Conservation (phyloP, 2,888 invertebrate genomes). For the Tetragonisca angustula region DNA sequence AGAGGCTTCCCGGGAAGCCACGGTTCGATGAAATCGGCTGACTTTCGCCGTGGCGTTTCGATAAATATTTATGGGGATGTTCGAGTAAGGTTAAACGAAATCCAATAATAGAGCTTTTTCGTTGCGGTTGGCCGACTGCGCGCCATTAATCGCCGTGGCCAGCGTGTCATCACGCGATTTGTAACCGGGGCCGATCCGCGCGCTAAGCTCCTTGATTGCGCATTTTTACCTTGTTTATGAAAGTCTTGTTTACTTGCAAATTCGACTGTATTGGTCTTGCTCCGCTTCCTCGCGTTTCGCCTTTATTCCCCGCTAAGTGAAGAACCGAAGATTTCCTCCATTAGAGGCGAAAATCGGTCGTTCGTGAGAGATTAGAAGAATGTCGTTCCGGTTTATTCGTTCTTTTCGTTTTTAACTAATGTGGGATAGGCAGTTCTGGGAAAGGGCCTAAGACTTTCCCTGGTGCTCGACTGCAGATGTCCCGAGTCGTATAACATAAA, state of each 20-base stretch:
- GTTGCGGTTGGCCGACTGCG: constrained; percentile 45
- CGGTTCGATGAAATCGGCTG: constrained; percentile 39
- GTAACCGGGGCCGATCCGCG: constrained; percentile 3
- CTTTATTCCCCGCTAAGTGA: neutral
- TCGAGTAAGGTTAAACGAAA: constrained; percentile 67
- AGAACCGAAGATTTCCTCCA: constrained; percentile 29
- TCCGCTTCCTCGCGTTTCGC: too few relatives aligned
- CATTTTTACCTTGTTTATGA: constrained; percentile 28
- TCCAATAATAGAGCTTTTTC: constrained; percentile 64
- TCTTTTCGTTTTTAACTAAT: too few relatives aligned
- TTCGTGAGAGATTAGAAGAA: neutral
- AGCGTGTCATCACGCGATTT: constrained; percentile 42
- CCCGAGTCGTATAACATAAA: too few relatives aligned
- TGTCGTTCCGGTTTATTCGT: neutral
- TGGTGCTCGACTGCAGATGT: too few relatives aligned
- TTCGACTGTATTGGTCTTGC: neutral
- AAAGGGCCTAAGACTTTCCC: too few relatives aligned
- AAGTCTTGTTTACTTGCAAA: constrained; percentile 45
- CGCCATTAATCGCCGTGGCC: constrained; percentile 53
- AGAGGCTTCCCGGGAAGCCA: constrained; percentile 19
- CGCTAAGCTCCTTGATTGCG: constrained; percentile 4
- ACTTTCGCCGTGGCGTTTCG: constrained; percentile 33
- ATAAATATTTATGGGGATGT: constrained; percentile 70
- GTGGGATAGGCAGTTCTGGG: too few relatives aligned
- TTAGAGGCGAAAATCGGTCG: neutral